Conservation (phyloP, 2,113 vertebrate genomes). For the Chaenocephalus aceratus region DNA sequence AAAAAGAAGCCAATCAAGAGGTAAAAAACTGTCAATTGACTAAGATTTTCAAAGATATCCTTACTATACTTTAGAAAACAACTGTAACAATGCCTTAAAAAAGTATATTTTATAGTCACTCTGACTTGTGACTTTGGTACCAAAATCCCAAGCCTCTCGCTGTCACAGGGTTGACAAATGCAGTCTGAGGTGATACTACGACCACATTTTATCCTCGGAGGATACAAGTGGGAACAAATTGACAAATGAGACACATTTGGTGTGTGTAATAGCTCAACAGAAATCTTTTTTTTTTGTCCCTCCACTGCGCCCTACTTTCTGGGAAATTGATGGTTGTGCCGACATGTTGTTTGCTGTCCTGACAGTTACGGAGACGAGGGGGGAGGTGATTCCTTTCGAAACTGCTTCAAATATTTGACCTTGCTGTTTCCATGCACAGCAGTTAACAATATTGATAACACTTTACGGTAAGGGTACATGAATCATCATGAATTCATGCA, state of each 20-base stretch:
- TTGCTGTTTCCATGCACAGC: background rate
- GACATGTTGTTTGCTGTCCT: conserved; percentile 25
- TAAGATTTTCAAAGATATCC: too few species aligned
- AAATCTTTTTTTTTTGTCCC: conserved; percentile 4
- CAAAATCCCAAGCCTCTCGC: background rate
- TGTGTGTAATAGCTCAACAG: conserved; percentile 13
- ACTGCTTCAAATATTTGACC: conserved; percentile 4
- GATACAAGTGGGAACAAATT: conserved; percentile 10
- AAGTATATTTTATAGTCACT: background rate
- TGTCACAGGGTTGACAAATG: background rate
- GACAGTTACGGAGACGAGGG: conserved; percentile 18
- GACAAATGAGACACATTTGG: conserved; percentile 33
- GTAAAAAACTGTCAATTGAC: too few species aligned
- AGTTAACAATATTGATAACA: background rate
- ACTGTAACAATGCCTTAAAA: background rate
- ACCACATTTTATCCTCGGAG: conserved; percentile 18
- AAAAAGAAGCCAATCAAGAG: too few species aligned
- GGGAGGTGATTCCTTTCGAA: background rate
- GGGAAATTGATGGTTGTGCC: conserved; percentile 23
- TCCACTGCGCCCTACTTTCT: conserved; percentile 23
- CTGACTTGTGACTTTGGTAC: background rate
- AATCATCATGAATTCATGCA: too few species aligned
- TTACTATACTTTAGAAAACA: too few species aligned
- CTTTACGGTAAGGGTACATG: too few species aligned
- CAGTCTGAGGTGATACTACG: background rate